Evolutionary conservation across 2,888 invertebrate species (phyloP), one percentile per base, ranked within the genome.

Genomic region (Argyresthia albistria): DNA sequence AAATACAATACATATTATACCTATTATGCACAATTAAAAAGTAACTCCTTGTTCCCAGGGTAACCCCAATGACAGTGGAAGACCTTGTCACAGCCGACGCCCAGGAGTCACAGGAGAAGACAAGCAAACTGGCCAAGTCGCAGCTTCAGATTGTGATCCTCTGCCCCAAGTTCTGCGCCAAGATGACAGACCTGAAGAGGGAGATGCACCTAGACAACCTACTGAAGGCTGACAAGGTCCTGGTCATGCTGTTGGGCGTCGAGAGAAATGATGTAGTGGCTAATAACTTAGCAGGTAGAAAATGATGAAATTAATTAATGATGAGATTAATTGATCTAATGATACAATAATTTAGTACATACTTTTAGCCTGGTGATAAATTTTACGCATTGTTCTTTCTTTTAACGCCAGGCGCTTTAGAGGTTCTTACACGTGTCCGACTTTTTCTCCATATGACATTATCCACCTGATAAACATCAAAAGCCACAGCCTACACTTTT

Each of bases 241-340:
- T 96, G 55, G 94, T 93, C 9, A 93, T 96, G 88, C 84, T 96
- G 62, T 82, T 96, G 36, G 96, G 96, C 1, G 93, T 95, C 0
- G 90, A 91, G 54, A 95, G 93, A 65, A 89, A 89, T 49, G 90
- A 93, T 62, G 82, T 95, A 47, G 90, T 91, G 53, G 90, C 92
- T 52, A 86, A 89, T 56, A 93, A 95, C 64, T 90, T 90, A 70
- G 90, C 90, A 77, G 91, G 93, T 92, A 78, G 69, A 54, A 56
- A 16, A n/a, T n/a, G n/a, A n/a, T n/a, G n/a, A n/a, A n/a, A n/a
- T n/a, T n/a, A n/a, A n/a, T n/a, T n/a, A n/a, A n/a, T n/a, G n/a
- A n/a, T n/a, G n/a, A n/a, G n/a, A n/a, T n/a, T n/a, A n/a, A n/a
- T n/a, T n/a, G n/a, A n/a, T n/a, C n/a, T n/a, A n/a, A n/a, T n/a